Base-by-base conservation (phyloP, 2,888 invertebrate species). In the Helobdella robusta region DNA sequence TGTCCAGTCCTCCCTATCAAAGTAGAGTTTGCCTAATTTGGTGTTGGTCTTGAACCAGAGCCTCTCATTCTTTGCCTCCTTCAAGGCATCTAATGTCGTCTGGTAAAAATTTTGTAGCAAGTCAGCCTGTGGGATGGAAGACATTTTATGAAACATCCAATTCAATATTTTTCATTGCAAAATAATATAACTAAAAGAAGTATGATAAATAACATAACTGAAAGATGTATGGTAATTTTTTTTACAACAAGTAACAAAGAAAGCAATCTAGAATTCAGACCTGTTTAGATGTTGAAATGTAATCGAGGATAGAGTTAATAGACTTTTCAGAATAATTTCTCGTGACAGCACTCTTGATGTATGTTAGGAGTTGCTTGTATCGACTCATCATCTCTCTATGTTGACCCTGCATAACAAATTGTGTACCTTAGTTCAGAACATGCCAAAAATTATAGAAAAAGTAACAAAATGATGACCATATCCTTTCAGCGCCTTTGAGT, bases 11-110 rank as follows among this genome's bases (percentile, higher is more conserved):
- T 87, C 89, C 67, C 95, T 84, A 81, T 99, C 98, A 76, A 93
- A 97, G 80, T 98, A 98, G 30, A 98, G 82, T 81, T 98, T 98
- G 58, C 97, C 98, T 72, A 98, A 82, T 82, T 98, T 98, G 0
- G 95, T 97, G 78, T 98, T 98, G 0, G 98, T 99, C 82, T 99
- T 99, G 79, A 99, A 99, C 98, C 98, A 98, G 65, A 98, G 82
- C 69, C 98, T 84, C 81, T 99, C 98, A 80, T 98, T 99, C 80
- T 97, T 97, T 0, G 97, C 95, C 83, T 98, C 97, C 79, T 91
- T 92, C 65, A 83, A 71, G 5, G 82, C 82, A 66, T 82, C 81
- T 35, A 83, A 72, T 1, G 83, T 83, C 36, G 82, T 98, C 81
- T 97, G 94, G 80, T 98, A 98, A 80, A 98, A 98, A 77, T 97